Conservation (phyloP, 2,797 vertebrate genomes). For the Danio aesculapii region DNA sequence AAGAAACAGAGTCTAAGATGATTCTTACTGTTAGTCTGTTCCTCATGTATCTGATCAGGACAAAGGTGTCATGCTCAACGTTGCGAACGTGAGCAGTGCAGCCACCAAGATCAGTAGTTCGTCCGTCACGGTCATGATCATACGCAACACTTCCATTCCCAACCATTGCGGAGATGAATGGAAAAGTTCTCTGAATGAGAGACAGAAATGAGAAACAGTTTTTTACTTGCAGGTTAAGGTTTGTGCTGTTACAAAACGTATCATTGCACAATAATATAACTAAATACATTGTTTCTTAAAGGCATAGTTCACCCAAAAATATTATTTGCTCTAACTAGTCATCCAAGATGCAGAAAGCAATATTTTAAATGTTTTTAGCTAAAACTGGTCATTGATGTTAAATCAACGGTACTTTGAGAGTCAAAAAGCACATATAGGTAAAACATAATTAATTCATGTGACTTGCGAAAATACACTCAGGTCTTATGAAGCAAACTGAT, state of each 20-base stretch:
- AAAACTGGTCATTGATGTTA: too few species aligned
- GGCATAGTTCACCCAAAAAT: too few species aligned
- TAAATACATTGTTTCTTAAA: too few species aligned
- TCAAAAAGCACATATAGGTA: too few species aligned
- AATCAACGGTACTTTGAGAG: too few species aligned
- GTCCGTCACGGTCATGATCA: constrained; percentile 88
- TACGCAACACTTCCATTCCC: constrained; percentile 90
- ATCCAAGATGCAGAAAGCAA: too few species aligned
- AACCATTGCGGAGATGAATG: constrained; percentile 91
- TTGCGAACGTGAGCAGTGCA: constrained; percentile 88
- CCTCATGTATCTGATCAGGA: constrained; percentile 89
- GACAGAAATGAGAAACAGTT: background rate
- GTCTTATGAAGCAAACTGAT: too few species aligned
- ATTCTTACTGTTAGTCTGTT: constrained; percentile 85
- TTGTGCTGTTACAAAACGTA: background rate
- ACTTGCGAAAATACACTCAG: too few species aligned
- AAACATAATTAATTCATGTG: too few species aligned
- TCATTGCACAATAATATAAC: background rate
- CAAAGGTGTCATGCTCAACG: constrained; percentile 87
- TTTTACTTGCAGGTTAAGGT: background rate
- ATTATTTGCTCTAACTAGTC: too few species aligned
- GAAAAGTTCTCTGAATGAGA: constrained; percentile 83
- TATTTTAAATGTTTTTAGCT: too few species aligned
- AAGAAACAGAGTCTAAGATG: background rate
- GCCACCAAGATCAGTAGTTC: constrained; percentile 88